A percentile compares a stretch with the other conserved stretches of the same genome.
Evolutionary conservation across 2,888 invertebrate genomes (phyloP).

Genomic region (Capitulum mitella): DNA sequence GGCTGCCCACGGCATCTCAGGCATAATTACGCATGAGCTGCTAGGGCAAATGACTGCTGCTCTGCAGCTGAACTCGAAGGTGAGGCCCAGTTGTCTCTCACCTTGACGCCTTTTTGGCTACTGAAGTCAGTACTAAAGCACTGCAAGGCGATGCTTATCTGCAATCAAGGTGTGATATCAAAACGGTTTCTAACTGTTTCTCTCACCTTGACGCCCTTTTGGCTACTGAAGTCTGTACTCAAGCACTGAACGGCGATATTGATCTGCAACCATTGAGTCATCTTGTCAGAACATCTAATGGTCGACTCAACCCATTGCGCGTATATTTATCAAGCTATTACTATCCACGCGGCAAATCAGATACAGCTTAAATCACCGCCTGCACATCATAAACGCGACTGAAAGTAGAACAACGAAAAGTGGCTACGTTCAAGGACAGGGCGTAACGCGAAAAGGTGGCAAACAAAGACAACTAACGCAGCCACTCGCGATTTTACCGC

Average conservation of each 20-base stretch:
- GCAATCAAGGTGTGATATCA: conserved; percentile 44
- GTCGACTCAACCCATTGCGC: background rate
- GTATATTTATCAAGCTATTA: background rate
- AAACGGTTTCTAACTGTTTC: background rate
- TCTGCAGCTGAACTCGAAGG: background rate
- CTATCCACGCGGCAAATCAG: too few species aligned
- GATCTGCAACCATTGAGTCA: conserved; percentile 60
- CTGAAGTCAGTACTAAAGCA: conserved; percentile 99
- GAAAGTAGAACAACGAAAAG: too few species aligned
- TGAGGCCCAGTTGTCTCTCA: conserved; percentile 44
- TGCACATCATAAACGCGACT: too few species aligned
- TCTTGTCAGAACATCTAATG: background rate
- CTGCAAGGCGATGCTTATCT: conserved; percentile 98
- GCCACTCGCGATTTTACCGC: too few species aligned
- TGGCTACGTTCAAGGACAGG: too few species aligned
- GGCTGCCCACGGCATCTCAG: background rate
- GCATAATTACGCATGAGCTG: background rate
- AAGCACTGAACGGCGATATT: conserved; percentile 98
- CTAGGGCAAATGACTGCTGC: too few species aligned
- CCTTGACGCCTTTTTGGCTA: conserved; percentile 99
- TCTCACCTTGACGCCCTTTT: conserved; percentile 94
- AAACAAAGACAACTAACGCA: too few species aligned
- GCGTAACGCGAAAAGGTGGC: too few species aligned
- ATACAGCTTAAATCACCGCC: too few species aligned
- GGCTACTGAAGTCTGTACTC: conserved; percentile 99